Base-by-base conservation (phyloP, 1,140 invertebrate species). In the Sarcophaga peregrina region DNA sequence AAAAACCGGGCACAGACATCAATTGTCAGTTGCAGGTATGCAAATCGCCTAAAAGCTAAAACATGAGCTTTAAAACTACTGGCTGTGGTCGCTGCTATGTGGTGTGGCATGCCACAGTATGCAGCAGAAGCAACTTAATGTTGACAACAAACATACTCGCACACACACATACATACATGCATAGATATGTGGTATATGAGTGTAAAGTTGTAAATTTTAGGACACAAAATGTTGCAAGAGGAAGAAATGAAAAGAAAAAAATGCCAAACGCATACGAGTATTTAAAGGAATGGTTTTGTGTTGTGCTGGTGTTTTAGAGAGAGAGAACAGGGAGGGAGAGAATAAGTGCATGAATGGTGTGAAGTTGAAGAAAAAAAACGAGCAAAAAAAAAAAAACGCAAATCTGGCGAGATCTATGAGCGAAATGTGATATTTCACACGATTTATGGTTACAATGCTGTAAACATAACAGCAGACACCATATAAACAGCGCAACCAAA, bases 361-460 rank as follows among this genome's bases (percentile, higher is more conserved):
- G 62, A 68, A 68, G n/a, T 20, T 58, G 15, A n/a, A 58, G 54
- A 15, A 13, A 58, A 58, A 6, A n/a, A n/a, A n/a, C n/a, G n/a
- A n/a, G n/a, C n/a, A n/a, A n/a, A n/a, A n/a, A 0, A 13, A n/a
- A n/a, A 58, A n/a, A n/a, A 58, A 13, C 15, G 20, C 17, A 68
- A 68, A 20, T 20, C 17, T 20, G 20, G 62, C 48, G 47, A 78
- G 75, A 78, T 78, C 75, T 78, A 78, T 78, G 47, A 78, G 86
- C 88, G 88, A 89, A 89, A 89, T 89, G 88, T 85, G 88, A 89
- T 89, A 89, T 89, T 89, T 89, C 88, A 89, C 88, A 89, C 88
- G 87, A 89, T 89, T 89, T 89, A 89, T 89, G 88, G 87, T 85
- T 86, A 88, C 88, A 87, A 87, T 85, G 85, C 86, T 86, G 78